Evolutionary conservation across 1,140 invertebrate species (phyloP).

Genomic region (Battus philenor): DNA sequence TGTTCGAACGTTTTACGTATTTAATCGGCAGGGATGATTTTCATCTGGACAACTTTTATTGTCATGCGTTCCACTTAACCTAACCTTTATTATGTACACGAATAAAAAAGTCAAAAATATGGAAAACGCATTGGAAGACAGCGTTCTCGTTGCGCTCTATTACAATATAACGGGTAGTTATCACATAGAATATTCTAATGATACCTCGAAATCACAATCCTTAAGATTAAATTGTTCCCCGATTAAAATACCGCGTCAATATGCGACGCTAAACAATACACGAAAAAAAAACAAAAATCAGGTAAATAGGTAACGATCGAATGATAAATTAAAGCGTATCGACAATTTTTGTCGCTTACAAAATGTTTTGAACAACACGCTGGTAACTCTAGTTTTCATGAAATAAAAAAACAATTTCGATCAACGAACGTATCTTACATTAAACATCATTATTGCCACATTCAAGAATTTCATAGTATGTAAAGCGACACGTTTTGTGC

Average conservation of each 20-base stretch:
- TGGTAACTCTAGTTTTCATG: constrained; percentile 68
- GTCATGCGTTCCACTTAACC: constrained; percentile 56
- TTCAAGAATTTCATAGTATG: constrained; percentile 20
- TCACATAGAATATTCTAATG: constrained; percentile 67
- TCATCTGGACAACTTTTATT: constrained; percentile 44
- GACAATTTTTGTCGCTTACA: constrained; percentile 48
- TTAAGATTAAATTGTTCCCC: constrained; percentile 70
- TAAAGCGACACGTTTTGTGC: constrained; percentile 22
- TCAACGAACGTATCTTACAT: constrained; percentile 33
- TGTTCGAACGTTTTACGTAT: constrained; percentile 56
- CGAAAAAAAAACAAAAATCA: constrained; percentile 55
- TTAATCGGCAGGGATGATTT: constrained; percentile 39
- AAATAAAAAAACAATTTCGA: constrained; percentile 35
- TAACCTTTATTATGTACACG: constrained; percentile 45
- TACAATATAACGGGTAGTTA: constrained; percentile 55
- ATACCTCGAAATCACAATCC: constrained; percentile 67
- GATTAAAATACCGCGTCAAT: constrained; percentile 57
- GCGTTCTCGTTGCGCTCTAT: constrained; percentile 51
- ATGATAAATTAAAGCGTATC: constrained; percentile 60
- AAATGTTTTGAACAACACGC: constrained; percentile 65
- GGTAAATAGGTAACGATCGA: constrained; percentile 70
- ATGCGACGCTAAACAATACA: constrained; percentile 49
- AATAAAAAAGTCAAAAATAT: constrained; percentile 42
- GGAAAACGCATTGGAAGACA: constrained; percentile 70
- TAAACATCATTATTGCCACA: constrained; percentile 16